Evolutionary conservation across 1,140 invertebrate species (phyloP), one percentile per base, ranked within the genome.

Genomic region (Asbolus verrucosus): DNA sequence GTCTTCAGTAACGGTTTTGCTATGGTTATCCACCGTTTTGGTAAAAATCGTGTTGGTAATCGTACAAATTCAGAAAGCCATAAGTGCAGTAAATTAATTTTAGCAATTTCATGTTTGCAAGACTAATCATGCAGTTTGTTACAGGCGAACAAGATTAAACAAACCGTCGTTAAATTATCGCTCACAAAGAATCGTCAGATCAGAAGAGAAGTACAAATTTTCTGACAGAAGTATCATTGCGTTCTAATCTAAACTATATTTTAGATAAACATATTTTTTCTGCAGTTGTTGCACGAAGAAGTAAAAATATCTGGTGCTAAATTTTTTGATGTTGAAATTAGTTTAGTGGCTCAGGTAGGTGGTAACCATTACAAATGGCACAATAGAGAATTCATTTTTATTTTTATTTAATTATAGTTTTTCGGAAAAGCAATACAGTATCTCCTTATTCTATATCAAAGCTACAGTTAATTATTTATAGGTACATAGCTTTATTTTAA

Each of bases 191-290:
- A 3, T 5, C 3, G 11, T 27, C 2, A 0, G 9, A 4, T 54
- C 5, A 24, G 46, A n/a, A 24, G 21, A 54, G 46, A 54, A 27
- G 46, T n/a, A n/a, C n/a, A n/a, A n/a, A n/a, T n/a, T n/a, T n/a
- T n/a, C n/a, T n/a, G n/a, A n/a, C n/a, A n/a, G n/a, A n/a, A n/a
- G n/a, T n/a, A n/a, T n/a, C n/a, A n/a, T n/a, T n/a, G n/a, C n/a
- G n/a, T n/a, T n/a, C n/a, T 54, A 54, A 27, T 27, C 9, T 54
- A 30, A 54, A 54, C 11, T 24, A 15, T n/a, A 11, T 54, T 30
- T 14, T 54, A 54, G 46, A 27, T 54, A 27, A 54, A 54, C 13
- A 27, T 54, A 11, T 54, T 54, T 24, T 54, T 27, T 54, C 46
- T 54, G 24, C 46, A 54, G 24, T 14, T 54, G 21, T 27, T 54